phyloP scores from a whole-genome alignment of 2,888 invertebrate genomes.

The Maniola hyperantus region DNA sequence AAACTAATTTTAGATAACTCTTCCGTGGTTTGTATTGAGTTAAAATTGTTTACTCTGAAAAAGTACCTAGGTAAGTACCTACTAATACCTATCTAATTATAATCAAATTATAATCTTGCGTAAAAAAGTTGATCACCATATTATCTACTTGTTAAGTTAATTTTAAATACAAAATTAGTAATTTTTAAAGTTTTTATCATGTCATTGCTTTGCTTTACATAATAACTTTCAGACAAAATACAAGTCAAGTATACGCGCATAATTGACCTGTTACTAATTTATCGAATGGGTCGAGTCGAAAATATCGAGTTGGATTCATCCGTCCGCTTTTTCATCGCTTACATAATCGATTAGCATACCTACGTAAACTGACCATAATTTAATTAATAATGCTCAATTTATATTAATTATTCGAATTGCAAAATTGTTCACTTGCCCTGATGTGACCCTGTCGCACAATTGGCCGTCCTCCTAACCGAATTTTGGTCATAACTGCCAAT shows the following conservation, averaged over 20 bases:
- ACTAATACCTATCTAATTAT: no score
- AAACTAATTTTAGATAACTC: no score
- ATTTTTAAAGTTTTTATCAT: not conserved
- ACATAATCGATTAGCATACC: not conserved
- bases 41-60: no score
- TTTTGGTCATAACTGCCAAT: no score
- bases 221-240: not conserved
- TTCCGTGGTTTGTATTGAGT: no score
- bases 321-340: not conserved
- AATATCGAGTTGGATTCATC: not conserved
- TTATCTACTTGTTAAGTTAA: no score
- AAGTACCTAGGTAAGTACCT: no score
- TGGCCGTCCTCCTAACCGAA: no score
- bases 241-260: not conserved
- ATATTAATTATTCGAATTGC: not conserved
- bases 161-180: no score
- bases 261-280: slow-evolving; percentile 7
- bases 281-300: not conserved
- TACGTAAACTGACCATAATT: not conserved
- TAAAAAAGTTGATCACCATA: not conserved
- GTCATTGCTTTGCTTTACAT: not conserved
- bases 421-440: no score
- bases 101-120: no score
- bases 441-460: no score
- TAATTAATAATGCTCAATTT: slow-evolving; percentile 5